phyloP scores from a whole-genome alignment of 2,113 vertebrate genomes.

The Cacatua alba region DNA sequence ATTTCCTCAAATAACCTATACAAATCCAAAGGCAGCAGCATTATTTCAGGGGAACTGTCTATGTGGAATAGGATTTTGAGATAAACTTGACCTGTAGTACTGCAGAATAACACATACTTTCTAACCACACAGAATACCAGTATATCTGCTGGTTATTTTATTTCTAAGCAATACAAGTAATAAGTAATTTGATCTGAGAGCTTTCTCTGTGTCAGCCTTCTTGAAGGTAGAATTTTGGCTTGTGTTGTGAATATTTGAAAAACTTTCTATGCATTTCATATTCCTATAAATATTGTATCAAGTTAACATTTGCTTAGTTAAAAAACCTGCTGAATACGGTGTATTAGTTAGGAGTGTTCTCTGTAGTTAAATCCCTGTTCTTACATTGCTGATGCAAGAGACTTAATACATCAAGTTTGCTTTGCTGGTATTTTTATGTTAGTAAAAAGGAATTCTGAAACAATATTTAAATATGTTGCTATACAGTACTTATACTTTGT shows the following conservation, averaged over 20 bases:
- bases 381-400: conserved; percentile 12
- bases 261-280: conserved; percentile 22
- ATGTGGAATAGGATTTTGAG: background rate
- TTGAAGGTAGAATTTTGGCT: conserved; percentile 11
- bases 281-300: conserved; percentile 46
- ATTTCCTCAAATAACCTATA: background rate
- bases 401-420: conserved; percentile 15
- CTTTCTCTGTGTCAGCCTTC: background rate
- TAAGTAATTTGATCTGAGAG: background rate
- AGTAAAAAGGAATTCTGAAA: conserved; percentile 28
- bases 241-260: conserved; percentile 18
- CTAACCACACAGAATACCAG: background rate
- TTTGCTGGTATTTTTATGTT: conserved; percentile 35
- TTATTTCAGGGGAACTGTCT: background rate
- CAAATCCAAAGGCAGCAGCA: background rate
- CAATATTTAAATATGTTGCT: background rate
- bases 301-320: conserved; percentile 32
- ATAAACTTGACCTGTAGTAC: background rate
- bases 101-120: background rate
- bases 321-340: conserved; percentile 41
- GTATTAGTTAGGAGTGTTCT: conserved; percentile 43
- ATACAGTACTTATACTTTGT: background rate
- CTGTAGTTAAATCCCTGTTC: conserved; percentile 21
- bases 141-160: background rate
- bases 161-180: background rate